phyloP scores from a whole-genome alignment of 1,140 invertebrate genomes.

The Apis florea region DNA sequence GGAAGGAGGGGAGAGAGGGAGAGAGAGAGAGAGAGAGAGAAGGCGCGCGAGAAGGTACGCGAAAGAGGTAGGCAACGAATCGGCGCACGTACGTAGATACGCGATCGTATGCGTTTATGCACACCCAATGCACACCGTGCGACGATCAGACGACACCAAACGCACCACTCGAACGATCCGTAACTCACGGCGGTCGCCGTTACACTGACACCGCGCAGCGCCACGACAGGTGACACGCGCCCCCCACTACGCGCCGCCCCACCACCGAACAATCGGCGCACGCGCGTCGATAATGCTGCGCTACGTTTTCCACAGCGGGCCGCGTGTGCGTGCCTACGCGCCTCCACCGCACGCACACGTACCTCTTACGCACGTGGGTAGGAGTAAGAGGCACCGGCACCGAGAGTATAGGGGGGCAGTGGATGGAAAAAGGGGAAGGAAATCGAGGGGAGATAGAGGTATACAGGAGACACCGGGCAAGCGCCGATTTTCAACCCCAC shows the following conservation, averaged over 20 bases:
- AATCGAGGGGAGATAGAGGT: conserved; percentile 25
- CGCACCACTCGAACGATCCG: conserved; percentile 25
- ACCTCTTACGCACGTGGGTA: conserved; percentile 53
- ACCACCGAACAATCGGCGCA: conserved; percentile 19
- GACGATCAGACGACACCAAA: neutral
- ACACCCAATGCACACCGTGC: neutral
- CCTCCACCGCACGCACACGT: conserved; percentile 16
- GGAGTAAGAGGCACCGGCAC: conserved; percentile 15
- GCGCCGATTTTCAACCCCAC: conserved; percentile 61
- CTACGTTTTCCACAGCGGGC: neutral
- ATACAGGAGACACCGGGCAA: conserved; percentile 46
- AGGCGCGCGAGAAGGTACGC: neutral
- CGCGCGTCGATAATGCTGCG: conserved; percentile 13
- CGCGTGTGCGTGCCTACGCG: conserved; percentile 47
- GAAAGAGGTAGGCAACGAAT: neutral
- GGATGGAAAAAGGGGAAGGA: conserved; percentile 29
- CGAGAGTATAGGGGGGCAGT: conserved; percentile 16
- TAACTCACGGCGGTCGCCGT: conserved; percentile 53
- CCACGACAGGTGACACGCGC: conserved; percentile 54
- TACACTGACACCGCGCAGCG: conserved; percentile 50
- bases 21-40: neutral
- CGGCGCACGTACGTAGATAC: neutral
- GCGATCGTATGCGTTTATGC: conserved; percentile 2
- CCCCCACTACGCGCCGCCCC: conserved; percentile 38
- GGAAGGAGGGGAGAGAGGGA: neutral